phyloP scores from a whole-genome alignment of 1,140 invertebrate species.

The Drosophila pseudoobscura region DNA sequence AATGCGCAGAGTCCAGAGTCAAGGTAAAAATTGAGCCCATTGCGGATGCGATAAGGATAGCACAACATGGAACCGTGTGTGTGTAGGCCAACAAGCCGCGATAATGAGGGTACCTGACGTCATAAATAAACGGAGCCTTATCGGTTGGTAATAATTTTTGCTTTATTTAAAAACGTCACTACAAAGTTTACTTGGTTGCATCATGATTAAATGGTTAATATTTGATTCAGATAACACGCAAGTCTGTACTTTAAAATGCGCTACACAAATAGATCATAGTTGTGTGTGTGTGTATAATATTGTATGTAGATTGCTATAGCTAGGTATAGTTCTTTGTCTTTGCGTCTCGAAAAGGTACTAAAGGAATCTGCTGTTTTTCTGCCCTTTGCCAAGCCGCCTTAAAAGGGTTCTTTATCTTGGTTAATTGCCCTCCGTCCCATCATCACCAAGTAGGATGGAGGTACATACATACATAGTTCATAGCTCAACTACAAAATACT shows the following conservation, averaged over 20 bases:
- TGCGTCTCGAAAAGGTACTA: constrained; percentile 71
- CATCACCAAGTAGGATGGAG: constrained; percentile 9
- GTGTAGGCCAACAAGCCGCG: constrained; percentile 14
- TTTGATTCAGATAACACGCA: constrained; percentile 77
- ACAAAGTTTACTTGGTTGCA: constrained; percentile 73
- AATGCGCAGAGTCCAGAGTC: constrained; percentile 5
- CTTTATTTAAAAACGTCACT: constrained; percentile 83
- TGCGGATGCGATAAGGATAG: constrained; percentile 30
- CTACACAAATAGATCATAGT: constrained; percentile 68
- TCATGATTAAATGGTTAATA: constrained; percentile 72
- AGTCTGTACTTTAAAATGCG: constrained; percentile 67
- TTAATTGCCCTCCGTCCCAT: constrained; percentile 6
- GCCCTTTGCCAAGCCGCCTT: constrained; percentile 32
- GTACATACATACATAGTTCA: constrained; percentile 12
- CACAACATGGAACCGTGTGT: constrained; percentile 19
- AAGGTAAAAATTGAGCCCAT: constrained; percentile 21
- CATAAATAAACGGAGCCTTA: constrained; percentile 43
- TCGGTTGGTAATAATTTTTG: constrained; percentile 67
- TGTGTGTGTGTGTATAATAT: constrained; percentile 26
- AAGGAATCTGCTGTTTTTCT: constrained; percentile 54
- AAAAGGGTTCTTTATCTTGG: constrained; percentile 11
- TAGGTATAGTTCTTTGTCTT: constrained; percentile 52
- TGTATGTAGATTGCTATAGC: constrained; percentile 20
- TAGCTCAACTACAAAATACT: constrained; percentile 63
- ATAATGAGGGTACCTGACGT: constrained; percentile 34